Evolutionary conservation across 1,140 invertebrate species (phyloP), one percentile per base, ranked within the genome.

Genomic region (Tetragonula clypearis): DNA sequence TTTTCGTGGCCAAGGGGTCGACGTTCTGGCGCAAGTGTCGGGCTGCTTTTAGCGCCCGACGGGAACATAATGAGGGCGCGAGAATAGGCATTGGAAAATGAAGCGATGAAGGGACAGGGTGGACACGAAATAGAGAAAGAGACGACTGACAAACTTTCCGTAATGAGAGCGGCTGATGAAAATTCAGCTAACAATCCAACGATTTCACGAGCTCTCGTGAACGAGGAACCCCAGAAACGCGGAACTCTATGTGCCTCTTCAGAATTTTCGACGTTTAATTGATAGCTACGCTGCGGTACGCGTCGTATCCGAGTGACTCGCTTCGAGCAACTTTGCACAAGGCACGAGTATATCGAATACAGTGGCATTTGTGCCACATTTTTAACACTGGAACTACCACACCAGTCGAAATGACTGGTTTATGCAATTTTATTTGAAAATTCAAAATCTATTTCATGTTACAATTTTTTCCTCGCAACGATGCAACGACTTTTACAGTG

Each of bases 121-220:
- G 60, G 11, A 72, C 73, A 84, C 58, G 81, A 66, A 62, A 65
- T 17, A 21, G 53, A 19, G 15, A 81, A 23, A 75, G 82, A 92
- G 89, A 82, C 91, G 91, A 93, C 92, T 92, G 92, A 93, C 92
- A 79, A 91, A 92, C 85, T 30, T 84, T 86, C 86, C 60, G 92
- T 93, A 93, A 93, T 93, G 92, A 93, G 92, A 84, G 49, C 65
- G 73, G 15, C 26, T 66, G 81, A 79, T 87, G 85, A 84, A 86
- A 81, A 88, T 66, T 77, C 84, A 71, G 41, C 88, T 92, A 91
- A 91, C 84, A 87, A 89, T 84, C 30, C 30, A 30, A 30, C 30
- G 30, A 30, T 30, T 30, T 30, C 66, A 49, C 79, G 68, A 71
- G 66, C 78, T 74, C 41, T 19, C 35, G 53, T 83, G n/a, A 76